These are phyloP conservation scores for Timema cristinae DNA, from an alignment of 2,888 invertebrate genomes.

Conservation along the genomic window DNA sequence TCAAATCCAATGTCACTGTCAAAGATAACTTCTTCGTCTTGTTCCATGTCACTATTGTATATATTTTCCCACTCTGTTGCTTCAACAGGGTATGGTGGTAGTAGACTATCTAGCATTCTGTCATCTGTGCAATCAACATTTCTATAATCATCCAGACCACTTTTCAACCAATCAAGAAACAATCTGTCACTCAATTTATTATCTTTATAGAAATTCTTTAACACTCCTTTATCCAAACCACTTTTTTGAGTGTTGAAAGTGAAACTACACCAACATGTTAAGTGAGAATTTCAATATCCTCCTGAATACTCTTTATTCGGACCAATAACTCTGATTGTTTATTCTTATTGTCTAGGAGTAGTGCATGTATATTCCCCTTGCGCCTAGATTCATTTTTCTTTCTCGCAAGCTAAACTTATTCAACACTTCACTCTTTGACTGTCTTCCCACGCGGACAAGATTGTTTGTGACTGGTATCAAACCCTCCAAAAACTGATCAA, in stretches of 20 bases:
- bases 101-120: background rate
- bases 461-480: conserved; percentile 54
- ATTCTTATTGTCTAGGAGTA: conserved; percentile 13
- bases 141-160: conserved; percentile 16
- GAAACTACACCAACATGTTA: conserved; percentile 41
- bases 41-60: background rate
- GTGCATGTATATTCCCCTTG: background rate
- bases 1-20: conserved; percentile 8
- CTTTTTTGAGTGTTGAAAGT: conserved; percentile 11
- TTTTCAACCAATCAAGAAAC: conserved; percentile 18
- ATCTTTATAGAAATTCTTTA: background rate
- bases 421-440: conserved; percentile 55
- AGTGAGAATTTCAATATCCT: conserved; percentile 36
- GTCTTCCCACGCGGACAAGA: conserved; percentile 66
- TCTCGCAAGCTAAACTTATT: conserved; percentile 19
- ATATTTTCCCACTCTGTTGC: background rate
- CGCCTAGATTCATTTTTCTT: background rate
- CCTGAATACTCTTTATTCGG: conserved; percentile 23
- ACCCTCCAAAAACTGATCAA: conserved; percentile 80
- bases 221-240: background rate
- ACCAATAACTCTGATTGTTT: conserved; percentile 22
- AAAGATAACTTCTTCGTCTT: background rate
- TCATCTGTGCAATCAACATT: conserved; percentile 1
- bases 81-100: background rate
- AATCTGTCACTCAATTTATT: background rate